These are phyloP conservation scores for Hydra vulgaris DNA, from an alignment of 30 jellyfish, hydroid and myxozoan genomes.

Conservation along the genomic window DNA sequence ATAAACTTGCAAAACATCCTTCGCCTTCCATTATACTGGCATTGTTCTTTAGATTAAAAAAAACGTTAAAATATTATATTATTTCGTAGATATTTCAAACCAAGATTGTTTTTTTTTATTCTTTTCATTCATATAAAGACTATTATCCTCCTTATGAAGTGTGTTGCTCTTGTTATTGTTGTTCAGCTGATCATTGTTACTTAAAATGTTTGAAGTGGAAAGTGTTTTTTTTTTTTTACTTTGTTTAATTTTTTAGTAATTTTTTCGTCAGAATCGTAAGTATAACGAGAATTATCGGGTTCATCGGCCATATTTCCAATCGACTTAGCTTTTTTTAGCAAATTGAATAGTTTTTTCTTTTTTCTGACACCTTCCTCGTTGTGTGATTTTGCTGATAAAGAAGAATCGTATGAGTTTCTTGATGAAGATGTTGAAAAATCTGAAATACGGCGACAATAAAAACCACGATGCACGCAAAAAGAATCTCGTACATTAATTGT, in stretches of 20 bases:
- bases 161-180: neutral
- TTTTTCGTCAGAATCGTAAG: neutral
- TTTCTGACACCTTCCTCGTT: neutral
- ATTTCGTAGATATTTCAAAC: too few relatives aligned
- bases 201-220: neutral
- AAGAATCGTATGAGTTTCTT: neutral
- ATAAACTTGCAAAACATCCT: too few relatives aligned
- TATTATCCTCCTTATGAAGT: too few relatives aligned
- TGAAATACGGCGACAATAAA: neutral
- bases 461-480: neutral
- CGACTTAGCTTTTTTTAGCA: neutral
- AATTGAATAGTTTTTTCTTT: too few relatives aligned
- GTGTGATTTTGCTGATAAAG: neutral
- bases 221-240: too few relatives aligned
- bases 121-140: neutral
- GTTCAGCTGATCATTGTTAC: neutral
- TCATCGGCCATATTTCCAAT: neutral
- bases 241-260: too few relatives aligned
- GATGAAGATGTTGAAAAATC: neutral
- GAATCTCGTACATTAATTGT: constrained; percentile 18
- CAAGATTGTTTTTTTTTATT: too few relatives aligned
- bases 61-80: too few relatives aligned
- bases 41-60: too few relatives aligned
- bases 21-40: too few relatives aligned
- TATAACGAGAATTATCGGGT: neutral